Evolutionary conservation across 2,888 invertebrate genomes (phyloP).

Genomic region (Euphydryas editha): DNA sequence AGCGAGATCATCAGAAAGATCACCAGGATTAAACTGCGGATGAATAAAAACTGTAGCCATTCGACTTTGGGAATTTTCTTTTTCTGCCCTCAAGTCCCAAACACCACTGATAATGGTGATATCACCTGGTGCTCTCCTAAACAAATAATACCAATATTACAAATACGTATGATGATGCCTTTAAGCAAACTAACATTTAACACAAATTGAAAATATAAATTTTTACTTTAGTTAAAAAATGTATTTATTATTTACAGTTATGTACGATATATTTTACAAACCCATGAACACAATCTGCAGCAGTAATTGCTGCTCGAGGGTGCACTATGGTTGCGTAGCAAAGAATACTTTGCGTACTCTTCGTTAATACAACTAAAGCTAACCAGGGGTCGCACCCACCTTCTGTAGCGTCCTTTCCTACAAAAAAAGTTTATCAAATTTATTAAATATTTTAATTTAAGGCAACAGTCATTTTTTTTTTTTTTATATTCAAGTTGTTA

Average conservation of each 20-base stretch:
- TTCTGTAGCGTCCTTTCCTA: constrained; percentile 54
- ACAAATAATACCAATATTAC: constrained; percentile 19
- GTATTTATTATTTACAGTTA: not conserved
- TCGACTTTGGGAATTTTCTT: constrained; percentile 56
- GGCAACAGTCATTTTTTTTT: too few relatives aligned
- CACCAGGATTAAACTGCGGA: constrained; percentile 58
- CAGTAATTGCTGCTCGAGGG: constrained; percentile 67
- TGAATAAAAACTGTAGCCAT: constrained; percentile 57
- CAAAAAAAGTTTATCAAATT: not conserved
- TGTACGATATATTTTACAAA: constrained; percentile 41
- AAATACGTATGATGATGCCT: not conserved
- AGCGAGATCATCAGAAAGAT: constrained; percentile 63
- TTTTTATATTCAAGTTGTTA: too few relatives aligned
- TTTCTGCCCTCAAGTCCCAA: constrained; percentile 60
- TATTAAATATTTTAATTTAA: not conserved
- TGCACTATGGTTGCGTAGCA: constrained; percentile 74
- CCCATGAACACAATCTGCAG: constrained; percentile 71
- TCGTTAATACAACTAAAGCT: constrained; percentile 61
- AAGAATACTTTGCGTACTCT: constrained; percentile 58
- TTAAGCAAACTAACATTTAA: not conserved
- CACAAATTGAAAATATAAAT: too few relatives aligned
- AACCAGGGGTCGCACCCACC: constrained; percentile 70
- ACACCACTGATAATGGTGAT: constrained; percentile 63
- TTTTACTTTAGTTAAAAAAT: not conserved
- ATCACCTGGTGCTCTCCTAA: constrained; percentile 57